Evolutionary conservation across 2,888 invertebrate genomes (phyloP), one percentile per base, ranked within the genome.

Genomic region (Gortyna flavago): DNA sequence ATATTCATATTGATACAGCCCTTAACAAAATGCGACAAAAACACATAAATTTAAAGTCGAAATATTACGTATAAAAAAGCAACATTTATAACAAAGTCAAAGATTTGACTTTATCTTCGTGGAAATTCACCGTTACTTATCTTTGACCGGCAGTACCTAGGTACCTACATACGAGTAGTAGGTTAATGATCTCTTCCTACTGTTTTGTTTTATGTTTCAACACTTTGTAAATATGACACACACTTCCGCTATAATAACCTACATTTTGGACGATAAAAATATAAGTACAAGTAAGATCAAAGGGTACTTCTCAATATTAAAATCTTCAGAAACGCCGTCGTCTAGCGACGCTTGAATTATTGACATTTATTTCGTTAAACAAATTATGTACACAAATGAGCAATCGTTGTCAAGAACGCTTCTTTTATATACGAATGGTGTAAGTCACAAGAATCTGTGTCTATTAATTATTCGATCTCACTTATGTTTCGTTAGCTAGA

Each of bases 361-460:
- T 89, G 88, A 90, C 80, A 87, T 91, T 89, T 89, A 89, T 89
- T 91, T 91, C 86, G 87, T 89, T 89, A 81, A 81, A 78, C 89
- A 91, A 92, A 91, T 92, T 90, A 92, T 92, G 88, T 90, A 90
- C 87, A 87, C 89, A 88, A 90, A 91, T 91, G 91, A 92, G 92
- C 90, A 90, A 90, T 92, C 79, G 85, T 87, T 87, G 89, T 87
- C 88, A 90, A 90, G 84, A 90, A 89, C 87, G 88, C 85, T 85
- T 88, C 77, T 88, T 35, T 75, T 80, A 80, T 80, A 85, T 41
- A 80, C 32, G 64, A 78, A 13, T 73, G 88, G 83, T 59, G 4
- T 57, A 89, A 87, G 84, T 81, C 13, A 89, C 25, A 83, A 85
- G 84, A 72, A 41, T 38, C 8, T 68, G 81, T 9, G n/a, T 18